phyloP scores from a whole-genome alignment of 2,113 vertebrate species.

The Perca fluviatilis region DNA sequence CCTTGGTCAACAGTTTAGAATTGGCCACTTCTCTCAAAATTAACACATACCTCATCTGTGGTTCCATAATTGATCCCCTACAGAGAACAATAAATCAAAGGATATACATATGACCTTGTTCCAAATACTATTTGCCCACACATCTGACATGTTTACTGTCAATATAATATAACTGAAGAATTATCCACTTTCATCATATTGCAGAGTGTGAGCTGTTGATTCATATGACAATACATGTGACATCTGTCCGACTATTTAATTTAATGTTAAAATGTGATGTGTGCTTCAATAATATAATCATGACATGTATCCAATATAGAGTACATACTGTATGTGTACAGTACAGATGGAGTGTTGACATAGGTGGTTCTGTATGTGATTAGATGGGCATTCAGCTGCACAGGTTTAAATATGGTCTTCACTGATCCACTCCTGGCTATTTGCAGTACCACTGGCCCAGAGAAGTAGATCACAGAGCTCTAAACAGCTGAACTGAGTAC shows the following conservation, averaged over 20 bases:
- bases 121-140: neutral
- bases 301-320: conserved; percentile 31
- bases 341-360: conserved; percentile 39
- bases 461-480: conserved; percentile 65
- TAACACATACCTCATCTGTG: neutral
- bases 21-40: neutral
- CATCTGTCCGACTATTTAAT: conserved; percentile 69
- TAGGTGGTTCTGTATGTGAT: conserved; percentile 46
- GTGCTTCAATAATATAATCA: conserved; percentile 25
- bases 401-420: conserved; percentile 49
- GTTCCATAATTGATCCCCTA: neutral
- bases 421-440: conserved; percentile 35
- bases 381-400: conserved; percentile 38
- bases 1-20: neutral
- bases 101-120: neutral
- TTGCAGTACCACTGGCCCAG: conserved; percentile 37
- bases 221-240: conserved; percentile 24
- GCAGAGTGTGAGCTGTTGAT: neutral
- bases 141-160: conserved; percentile 15
- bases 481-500: conserved; percentile 63
- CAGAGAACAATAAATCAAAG: neutral
- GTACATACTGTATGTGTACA: conserved; percentile 14
- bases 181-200: conserved; percentile 37
- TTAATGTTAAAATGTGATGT: no score
- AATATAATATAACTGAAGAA: conserved; percentile 32